These are phyloP conservation scores for Phortica magna DNA, from an alignment of 2,888 invertebrate species.

Conservation along the genomic window DNA sequence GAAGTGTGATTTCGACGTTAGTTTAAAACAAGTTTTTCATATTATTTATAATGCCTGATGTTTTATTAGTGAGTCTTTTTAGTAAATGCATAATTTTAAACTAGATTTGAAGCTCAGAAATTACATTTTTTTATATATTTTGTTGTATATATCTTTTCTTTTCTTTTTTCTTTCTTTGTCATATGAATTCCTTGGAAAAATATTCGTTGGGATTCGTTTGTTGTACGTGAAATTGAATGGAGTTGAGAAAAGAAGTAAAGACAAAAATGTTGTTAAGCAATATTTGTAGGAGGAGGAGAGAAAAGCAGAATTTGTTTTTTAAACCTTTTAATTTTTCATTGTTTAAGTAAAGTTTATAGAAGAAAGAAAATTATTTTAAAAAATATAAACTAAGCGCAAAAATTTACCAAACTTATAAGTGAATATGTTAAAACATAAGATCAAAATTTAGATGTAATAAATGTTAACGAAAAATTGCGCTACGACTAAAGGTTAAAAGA, in stretches of 20 bases:
- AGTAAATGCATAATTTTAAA: slow-evolving; percentile 34
- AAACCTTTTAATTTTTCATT: slow-evolving; percentile 49
- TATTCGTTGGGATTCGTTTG: slow-evolving; percentile 36
- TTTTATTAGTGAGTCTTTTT: slow-evolving; percentile 28
- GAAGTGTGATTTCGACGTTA: background rate
- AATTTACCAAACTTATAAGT: slow-evolving; percentile 28
- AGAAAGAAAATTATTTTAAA: slow-evolving; percentile 9
- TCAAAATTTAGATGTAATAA: background rate
- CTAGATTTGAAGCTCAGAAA: slow-evolving; percentile 48
- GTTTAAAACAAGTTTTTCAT: background rate
- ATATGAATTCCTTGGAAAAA: slow-evolving; percentile 71
- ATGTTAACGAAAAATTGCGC: slow-evolving; percentile 48
- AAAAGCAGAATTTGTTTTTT: slow-evolving; percentile 64
- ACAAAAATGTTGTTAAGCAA: slow-evolving; percentile 75
- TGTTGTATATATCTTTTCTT: slow-evolving; percentile 71
- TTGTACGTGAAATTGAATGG: slow-evolving; percentile 53
- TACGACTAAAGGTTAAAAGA: slow-evolving; percentile 27
- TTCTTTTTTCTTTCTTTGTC: slow-evolving; percentile 76
- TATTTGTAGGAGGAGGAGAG: slow-evolving; percentile 57
- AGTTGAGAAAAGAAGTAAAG: slow-evolving; percentile 76
- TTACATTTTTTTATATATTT: slow-evolving; percentile 42
- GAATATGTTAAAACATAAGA: slow-evolving; percentile 28
- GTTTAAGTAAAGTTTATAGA: slow-evolving; percentile 38
- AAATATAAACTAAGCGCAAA: slow-evolving; percentile 40
- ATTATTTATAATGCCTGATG: slow-evolving; percentile 2